Evolutionary conservation across 2,888 invertebrate genomes (phyloP).

Genomic region (Thecophora atra): DNA sequence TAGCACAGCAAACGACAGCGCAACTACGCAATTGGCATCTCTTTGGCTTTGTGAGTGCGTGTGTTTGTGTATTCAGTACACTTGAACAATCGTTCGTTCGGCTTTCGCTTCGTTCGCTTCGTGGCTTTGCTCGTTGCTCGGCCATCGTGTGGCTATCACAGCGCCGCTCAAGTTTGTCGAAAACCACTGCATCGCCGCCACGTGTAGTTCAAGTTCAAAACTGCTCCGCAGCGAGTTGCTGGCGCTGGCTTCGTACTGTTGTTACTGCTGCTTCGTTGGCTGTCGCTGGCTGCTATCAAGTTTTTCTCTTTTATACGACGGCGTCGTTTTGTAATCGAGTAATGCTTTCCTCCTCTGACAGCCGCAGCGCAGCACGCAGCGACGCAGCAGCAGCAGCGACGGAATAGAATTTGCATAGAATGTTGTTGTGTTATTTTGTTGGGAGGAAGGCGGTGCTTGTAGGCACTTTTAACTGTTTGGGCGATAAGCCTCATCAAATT

Average conservation of each 20-base stretch:
- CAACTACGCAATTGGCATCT: slow-evolving; percentile 13
- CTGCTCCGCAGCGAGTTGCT: slow-evolving; percentile 38
- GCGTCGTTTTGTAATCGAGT: neutral
- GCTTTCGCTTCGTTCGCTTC: slow-evolving; percentile 20
- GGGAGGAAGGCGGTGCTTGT: too few relatives aligned
- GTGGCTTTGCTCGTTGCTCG: too few relatives aligned
- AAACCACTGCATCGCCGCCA: slow-evolving; percentile 63
- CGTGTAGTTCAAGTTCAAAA: slow-evolving; percentile 67
- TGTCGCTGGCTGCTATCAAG: neutral
- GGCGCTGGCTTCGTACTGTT: slow-evolving; percentile 20
- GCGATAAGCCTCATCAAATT: too few relatives aligned
- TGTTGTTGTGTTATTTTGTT: too few relatives aligned
- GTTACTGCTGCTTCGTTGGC: neutral
- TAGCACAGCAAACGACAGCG: neutral
- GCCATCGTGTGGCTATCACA: slow-evolving; percentile 12
- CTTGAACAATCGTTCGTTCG: neutral
- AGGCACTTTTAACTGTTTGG: too few relatives aligned
- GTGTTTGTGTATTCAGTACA: slow-evolving; percentile 13
- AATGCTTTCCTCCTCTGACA: slow-evolving; percentile 6
- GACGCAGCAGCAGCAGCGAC: neutral
- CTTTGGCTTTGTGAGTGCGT: neutral
- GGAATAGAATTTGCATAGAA: too few relatives aligned
- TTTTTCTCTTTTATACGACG: neutral
- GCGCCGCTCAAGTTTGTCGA: slow-evolving; percentile 45
- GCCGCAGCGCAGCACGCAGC: slow-evolving; percentile 6